Conservation (phyloP, 92 coral and sea anemone species). For the Palythoa heliodiscus region DNA sequence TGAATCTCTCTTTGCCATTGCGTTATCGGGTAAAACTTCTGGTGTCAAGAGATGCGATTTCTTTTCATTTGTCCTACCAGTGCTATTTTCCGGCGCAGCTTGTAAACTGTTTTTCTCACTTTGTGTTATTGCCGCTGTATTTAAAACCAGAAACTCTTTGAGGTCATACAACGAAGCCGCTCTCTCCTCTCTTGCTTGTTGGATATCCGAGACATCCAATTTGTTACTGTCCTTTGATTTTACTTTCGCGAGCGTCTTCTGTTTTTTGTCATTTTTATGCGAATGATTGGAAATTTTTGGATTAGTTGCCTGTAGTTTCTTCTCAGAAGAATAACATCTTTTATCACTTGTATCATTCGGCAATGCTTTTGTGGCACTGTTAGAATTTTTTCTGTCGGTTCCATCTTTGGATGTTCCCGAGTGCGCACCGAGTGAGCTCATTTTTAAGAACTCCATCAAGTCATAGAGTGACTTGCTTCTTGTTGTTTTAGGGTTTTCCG, state of each 20-base stretch:
- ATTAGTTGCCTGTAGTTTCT: not conserved
- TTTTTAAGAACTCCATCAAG: slow-evolving; percentile 64
- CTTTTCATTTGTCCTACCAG: not conserved
- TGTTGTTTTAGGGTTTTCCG: not conserved
- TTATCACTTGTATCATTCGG: not conserved
- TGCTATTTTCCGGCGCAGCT: not conserved
- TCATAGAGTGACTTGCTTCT: slow-evolving; percentile 75
- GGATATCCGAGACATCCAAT: not conserved
- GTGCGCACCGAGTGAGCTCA: slow-evolving; percentile 39
- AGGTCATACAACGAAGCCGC: slow-evolving; percentile 67
- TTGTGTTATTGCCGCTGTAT: slow-evolving; percentile 2
- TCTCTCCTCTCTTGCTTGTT: slow-evolving; percentile 1
- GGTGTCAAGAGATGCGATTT: not conserved
- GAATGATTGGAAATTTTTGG: not conserved
- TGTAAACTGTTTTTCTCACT: not conserved
- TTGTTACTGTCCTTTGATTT: not conserved
- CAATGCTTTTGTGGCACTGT: not conserved
- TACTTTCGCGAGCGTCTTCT: too few species aligned
- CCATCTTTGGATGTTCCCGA: slow-evolving; percentile 29
- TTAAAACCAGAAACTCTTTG: slow-evolving; percentile 64
- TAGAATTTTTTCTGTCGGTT: not conserved
- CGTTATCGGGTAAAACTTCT: not conserved
- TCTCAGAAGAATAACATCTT: not conserved
- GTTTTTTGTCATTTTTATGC: not conserved
- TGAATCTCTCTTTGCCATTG: slow-evolving; percentile 52